Evolutionary conservation across 2,113 vertebrate species (phyloP).

Genomic region (Platichthys stellatus): DNA sequence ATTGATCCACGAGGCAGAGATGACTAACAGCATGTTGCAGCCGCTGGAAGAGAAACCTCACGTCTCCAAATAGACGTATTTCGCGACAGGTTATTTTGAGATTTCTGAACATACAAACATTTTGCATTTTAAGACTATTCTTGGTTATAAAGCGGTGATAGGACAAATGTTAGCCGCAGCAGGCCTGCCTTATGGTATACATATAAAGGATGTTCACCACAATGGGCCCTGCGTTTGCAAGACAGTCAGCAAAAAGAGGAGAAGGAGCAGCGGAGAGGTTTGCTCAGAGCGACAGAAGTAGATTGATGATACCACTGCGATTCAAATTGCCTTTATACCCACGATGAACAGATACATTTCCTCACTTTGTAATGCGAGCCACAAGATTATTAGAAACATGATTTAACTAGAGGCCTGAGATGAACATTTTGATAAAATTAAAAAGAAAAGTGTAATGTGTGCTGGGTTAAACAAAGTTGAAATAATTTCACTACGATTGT

Average conservation of each 20-base stretch:
- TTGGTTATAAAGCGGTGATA: slow-evolving; percentile 63
- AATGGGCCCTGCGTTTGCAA: slow-evolving; percentile 76
- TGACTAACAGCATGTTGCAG: not conserved
- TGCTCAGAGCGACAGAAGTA: slow-evolving; percentile 69
- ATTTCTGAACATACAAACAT: slow-evolving; percentile 49
- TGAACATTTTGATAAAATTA: slow-evolving; percentile 1
- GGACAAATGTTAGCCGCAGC: slow-evolving; percentile 62
- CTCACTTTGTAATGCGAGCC: slow-evolving; percentile 14
- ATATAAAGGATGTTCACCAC: slow-evolving; percentile 80
- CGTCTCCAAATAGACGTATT: slow-evolving; percentile 11
- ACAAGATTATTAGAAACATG: slow-evolving; percentile 14
- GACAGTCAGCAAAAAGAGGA: slow-evolving; percentile 74
- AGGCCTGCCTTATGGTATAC: slow-evolving; percentile 70
- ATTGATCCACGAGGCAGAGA: slow-evolving; percentile 42
- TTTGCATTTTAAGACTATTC: slow-evolving; percentile 46
- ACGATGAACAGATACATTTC: slow-evolving; percentile 23
- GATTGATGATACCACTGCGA: slow-evolving; percentile 71
- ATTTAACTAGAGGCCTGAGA: slow-evolving; percentile 13
- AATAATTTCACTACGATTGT: not conserved
- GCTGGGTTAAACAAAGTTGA: not conserved
- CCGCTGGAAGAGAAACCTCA: slow-evolving; percentile 16
- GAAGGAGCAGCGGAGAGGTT: slow-evolving; percentile 61
- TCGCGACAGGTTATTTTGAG: slow-evolving; percentile 1
- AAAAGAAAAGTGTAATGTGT: not conserved
- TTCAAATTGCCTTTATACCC: slow-evolving; percentile 78